These are phyloP conservation scores for Diprion similis DNA, from an alignment of 1,140 invertebrate species.

Conservation along the genomic window DNA sequence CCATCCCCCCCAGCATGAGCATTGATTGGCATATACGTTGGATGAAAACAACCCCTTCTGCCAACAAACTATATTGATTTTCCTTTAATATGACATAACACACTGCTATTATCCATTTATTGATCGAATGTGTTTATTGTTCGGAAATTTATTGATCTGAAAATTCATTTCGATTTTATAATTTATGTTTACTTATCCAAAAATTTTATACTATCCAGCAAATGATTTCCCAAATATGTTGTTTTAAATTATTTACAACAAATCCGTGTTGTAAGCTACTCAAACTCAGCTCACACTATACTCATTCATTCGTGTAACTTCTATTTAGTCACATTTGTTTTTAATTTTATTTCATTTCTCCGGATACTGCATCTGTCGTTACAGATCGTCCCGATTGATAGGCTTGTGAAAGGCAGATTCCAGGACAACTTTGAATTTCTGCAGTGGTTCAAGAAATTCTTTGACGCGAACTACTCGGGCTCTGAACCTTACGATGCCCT, in stretches of 20 bases:
- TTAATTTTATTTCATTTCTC: conserved; percentile 39
- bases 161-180: too few relatives aligned
- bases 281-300: neutral
- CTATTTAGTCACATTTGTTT: conserved; percentile 56
- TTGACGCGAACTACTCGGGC: conserved; percentile 96
- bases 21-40: neutral
- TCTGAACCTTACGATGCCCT: conserved; percentile 87
- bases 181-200: too few relatives aligned
- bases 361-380: conserved; percentile 59
- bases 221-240: too few relatives aligned
- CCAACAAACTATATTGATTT: too few relatives aligned
- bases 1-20: neutral
- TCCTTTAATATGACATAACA: too few relatives aligned
- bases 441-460: conserved; percentile 99
- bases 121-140: too few relatives aligned
- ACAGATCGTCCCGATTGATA: conserved; percentile 88
- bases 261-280: too few relatives aligned
- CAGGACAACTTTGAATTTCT: conserved; percentile 99
- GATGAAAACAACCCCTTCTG: too few relatives aligned
- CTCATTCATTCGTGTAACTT: conserved; percentile 23
- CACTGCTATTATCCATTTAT: too few relatives aligned
- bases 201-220: too few relatives aligned
- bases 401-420: conserved; percentile 92
- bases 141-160: too few relatives aligned
- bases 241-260: too few relatives aligned